phyloP scores from a whole-genome alignment of 1,140 invertebrate genomes.

The Choristoneura fumiferana region DNA sequence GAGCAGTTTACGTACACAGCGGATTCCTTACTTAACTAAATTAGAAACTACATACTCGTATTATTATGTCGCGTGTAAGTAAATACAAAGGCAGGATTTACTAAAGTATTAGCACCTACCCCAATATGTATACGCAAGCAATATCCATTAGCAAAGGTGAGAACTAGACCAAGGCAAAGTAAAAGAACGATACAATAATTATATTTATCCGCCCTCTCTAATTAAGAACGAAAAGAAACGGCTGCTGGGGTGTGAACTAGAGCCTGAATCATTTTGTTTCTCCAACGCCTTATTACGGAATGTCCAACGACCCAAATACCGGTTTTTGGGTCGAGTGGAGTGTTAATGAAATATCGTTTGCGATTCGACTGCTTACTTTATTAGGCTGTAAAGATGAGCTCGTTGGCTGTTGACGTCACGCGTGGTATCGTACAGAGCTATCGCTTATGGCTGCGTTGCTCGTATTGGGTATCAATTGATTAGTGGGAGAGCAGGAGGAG shows the following conservation, averaged over 20 bases:
- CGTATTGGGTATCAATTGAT: too few species aligned
- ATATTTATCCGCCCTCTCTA: constrained; percentile 35
- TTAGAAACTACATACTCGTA: too few species aligned
- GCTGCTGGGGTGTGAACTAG: constrained; percentile 51
- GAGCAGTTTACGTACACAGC: too few species aligned
- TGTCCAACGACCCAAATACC: constrained; percentile 47
- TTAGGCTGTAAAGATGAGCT: constrained; percentile 40
- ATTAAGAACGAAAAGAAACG: constrained; percentile 45
- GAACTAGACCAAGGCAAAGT: constrained; percentile 15
- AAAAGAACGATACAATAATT: constrained; percentile 23
- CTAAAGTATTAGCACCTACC: too few species aligned
- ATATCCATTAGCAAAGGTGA: constrained; percentile 1
- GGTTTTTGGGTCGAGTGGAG: constrained; percentile 52
- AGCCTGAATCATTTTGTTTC: constrained; percentile 43
- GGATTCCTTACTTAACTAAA: too few species aligned
- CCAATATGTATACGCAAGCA: too few species aligned
- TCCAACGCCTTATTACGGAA: constrained; percentile 23
- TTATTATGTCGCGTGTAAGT: too few species aligned
- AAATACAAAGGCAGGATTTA: too few species aligned
- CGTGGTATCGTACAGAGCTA: background rate
- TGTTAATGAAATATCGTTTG: constrained; percentile 59
- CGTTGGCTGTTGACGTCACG: constrained; percentile 24
- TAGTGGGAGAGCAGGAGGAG: too few species aligned
- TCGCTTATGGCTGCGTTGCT: background rate
- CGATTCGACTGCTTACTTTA: constrained; percentile 47